Evolutionary conservation across 2,797 vertebrate genomes (phyloP).

Genomic region (Poliocrania exsul): DNA sequence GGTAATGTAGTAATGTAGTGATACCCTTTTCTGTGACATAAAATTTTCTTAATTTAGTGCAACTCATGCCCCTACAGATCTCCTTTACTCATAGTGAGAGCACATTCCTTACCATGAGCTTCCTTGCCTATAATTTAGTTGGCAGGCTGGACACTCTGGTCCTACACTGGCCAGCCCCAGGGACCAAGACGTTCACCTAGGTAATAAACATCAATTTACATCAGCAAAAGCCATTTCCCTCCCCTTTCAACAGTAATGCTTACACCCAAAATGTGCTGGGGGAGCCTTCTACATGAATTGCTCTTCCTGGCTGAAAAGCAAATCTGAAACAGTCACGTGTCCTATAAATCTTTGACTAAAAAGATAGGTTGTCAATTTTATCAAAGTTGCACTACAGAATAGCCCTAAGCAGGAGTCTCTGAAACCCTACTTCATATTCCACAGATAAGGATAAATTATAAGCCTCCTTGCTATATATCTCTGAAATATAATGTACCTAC

Average conservation of each 20-base stretch:
- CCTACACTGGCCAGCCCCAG: neutral
- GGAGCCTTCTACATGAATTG: neutral
- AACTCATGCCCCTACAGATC: neutral
- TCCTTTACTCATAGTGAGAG: neutral
- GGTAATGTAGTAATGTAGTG: neutral
- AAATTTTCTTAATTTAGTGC: neutral
- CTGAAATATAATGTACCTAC: slow-evolving; percentile 44
- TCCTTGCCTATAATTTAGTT: neutral
- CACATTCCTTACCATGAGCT: neutral
- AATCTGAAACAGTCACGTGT: slow-evolving; percentile 49
- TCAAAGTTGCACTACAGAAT: slow-evolving; percentile 55
- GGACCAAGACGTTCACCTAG: neutral
- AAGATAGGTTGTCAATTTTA: slow-evolving; percentile 66
- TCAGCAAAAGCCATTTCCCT: neutral
- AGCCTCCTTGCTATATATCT: slow-evolving; percentile 36
- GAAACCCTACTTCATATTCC: slow-evolving; percentile 47
- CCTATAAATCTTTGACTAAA: slow-evolving; percentile 70
- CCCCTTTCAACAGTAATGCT: neutral
- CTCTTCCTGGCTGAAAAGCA: slow-evolving; percentile 39
- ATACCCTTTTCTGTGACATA: neutral
- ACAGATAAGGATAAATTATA: slow-evolving; percentile 68
- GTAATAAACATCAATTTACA: neutral
- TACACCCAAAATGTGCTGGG: neutral
- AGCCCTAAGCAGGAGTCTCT: slow-evolving; percentile 55
- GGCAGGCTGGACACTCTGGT: neutral